Evolutionary conservation across 2,113 vertebrate genomes (phyloP).

Genomic region (Mionectes macconnelli): DNA sequence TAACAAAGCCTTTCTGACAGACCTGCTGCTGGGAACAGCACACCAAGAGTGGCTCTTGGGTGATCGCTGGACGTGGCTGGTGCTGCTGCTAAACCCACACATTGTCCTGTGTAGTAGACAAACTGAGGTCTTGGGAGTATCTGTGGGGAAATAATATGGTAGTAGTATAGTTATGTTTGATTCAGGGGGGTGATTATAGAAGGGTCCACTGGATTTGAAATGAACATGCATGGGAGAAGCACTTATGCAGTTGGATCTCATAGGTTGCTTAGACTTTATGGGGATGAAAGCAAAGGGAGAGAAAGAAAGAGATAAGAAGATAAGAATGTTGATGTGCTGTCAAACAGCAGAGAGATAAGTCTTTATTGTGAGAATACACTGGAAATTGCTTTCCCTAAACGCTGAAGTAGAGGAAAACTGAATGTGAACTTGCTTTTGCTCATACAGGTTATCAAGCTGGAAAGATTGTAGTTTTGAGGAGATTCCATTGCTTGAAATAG

Average conservation of each 20-base stretch:
- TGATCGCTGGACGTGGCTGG: background rate
- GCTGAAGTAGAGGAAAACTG: background rate
- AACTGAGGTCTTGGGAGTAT: background rate
- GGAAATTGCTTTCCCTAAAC: background rate
- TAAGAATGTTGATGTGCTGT: background rate
- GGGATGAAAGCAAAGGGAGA: background rate
- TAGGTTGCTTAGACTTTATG: background rate
- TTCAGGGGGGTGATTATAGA: background rate
- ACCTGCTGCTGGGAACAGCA: background rate
- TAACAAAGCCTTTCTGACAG: background rate
- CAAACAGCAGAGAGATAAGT: background rate
- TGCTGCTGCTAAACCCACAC: background rate
- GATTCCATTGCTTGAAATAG: background rate
- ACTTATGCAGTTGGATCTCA: background rate
- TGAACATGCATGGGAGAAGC: accelerated
- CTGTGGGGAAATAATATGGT: background rate
- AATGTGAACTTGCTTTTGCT: background rate
- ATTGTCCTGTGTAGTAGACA: background rate
- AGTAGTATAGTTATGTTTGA: background rate
- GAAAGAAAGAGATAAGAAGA: background rate
- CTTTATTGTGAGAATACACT: background rate
- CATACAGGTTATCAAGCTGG: background rate
- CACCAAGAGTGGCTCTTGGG: background rate
- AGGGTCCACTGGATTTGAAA: background rate
- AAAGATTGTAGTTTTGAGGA: background rate